Evolutionary conservation across 2,888 invertebrate genomes (phyloP), one percentile per base, ranked within the genome.

Genomic region (Dioctria linearis): DNA sequence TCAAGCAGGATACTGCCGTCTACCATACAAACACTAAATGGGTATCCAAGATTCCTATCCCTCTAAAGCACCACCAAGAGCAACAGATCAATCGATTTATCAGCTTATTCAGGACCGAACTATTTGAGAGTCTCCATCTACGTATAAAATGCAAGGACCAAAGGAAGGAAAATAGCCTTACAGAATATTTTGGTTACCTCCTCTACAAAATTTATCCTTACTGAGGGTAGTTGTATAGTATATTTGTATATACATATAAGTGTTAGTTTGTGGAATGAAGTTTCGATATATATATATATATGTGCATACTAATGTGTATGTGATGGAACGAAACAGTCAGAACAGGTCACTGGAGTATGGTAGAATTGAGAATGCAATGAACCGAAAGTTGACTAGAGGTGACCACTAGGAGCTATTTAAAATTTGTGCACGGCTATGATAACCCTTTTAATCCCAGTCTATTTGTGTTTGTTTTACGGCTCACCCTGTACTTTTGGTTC

Each of bases 11-110:
- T 25, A 25, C 25, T 61, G 63, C 13, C 25, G 51, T 49, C 51
- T 42, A 9, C 59, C 61, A 39, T 37, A 79, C 46, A 46, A 59
- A 75, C 59, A 57, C 59, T 25, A 25, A 25, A 63, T 11, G 9
- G 49, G 6, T 46, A 6, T 1, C 37, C 25, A 66, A 9, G 78
- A 51, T 25, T 25, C 40, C 42, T 40, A 42, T 11, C 37, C 46
- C 49, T 11, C 13, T 51, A 78, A 54, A 66, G 54, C 39, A 73
- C 46, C 65, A 39, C 43, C 40, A 54, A 59, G 65, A 80, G 82
- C 80, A 80, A 82, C 78, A 82, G 82, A 82, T 82, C 63, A 80
- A 82, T 82, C 82, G 80, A 82, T 82, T 82, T 82, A 80, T 82
- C 66, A 51, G 67, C 80, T 80, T 80, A 78, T 54, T 61, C 76